These are phyloP conservation scores for Drosophila azteca DNA, from an alignment of 1,140 invertebrate species.

Conservation along the genomic window DNA sequence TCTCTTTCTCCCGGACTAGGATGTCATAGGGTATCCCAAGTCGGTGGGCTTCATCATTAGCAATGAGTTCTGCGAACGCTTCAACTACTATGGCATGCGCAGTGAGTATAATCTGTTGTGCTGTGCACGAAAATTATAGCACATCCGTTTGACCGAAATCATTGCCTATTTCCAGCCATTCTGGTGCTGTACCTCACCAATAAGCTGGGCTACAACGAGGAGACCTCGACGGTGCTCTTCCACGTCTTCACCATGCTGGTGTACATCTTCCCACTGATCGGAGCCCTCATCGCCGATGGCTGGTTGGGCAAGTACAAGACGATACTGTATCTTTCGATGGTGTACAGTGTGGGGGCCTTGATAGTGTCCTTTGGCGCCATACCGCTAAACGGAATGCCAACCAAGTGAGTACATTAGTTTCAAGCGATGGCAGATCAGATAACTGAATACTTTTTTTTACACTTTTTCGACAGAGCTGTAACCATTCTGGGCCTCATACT, in stretches of 20 bases:
- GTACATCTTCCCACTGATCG: constrained; percentile 92
- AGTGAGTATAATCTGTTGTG: constrained; percentile 86
- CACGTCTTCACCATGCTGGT: constrained; percentile 92
- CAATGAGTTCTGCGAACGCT: constrained; percentile 98
- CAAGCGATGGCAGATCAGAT: neutral
- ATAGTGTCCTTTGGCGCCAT: constrained; percentile 89
- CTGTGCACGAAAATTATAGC: no score
- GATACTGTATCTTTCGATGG: constrained; percentile 93
- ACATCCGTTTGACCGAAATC: neutral
- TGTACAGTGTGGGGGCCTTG: constrained; percentile 94
- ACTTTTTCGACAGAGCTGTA: constrained; percentile 85
- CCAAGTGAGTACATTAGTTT: constrained; percentile 85
- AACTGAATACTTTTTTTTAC: neutral
- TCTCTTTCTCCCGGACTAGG: constrained; percentile 9
- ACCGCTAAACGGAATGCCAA: constrained; percentile 85
- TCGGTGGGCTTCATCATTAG: constrained; percentile 95
- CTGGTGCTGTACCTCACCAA: constrained; percentile 90
- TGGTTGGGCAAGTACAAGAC: constrained; percentile 93
- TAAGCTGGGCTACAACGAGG: constrained; percentile 87
- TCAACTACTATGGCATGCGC: constrained; percentile 98
- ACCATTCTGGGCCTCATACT: constrained; percentile 91
- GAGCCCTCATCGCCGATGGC: constrained; percentile 93
- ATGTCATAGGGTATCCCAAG: constrained; percentile 88
- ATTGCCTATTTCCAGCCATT: constrained; percentile 86
- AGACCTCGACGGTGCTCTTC: constrained; percentile 90